Evolutionary conservation across 2,113 vertebrate genomes (phyloP).

Genomic region (Helogale parvula): DNA sequence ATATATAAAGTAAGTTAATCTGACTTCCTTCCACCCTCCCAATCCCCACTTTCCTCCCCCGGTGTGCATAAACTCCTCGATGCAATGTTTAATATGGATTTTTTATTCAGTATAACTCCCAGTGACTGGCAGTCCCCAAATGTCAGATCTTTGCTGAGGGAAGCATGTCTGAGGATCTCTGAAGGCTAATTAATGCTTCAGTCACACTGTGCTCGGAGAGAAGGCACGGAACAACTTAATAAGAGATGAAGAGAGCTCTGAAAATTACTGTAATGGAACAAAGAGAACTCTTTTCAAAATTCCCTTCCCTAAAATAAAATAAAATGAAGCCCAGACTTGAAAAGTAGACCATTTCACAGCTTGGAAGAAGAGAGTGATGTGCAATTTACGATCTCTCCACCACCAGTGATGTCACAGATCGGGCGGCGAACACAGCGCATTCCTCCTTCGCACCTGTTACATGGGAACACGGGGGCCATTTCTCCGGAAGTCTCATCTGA

Average conservation of each 20-base stretch:
- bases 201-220: neutral
- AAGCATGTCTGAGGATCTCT: slow-evolving; percentile 2
- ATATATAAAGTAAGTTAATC: slow-evolving; percentile 32
- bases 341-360: slow-evolving; percentile 81
- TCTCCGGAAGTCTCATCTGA: neutral
- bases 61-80: neutral
- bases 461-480: rapidly evolving
- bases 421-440: rapidly evolving
- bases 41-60: too few relatives aligned
- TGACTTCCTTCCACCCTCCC: neutral
- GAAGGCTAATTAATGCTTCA: slow-evolving; percentile 57
- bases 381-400: slow-evolving; percentile 11
- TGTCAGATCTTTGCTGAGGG: slow-evolving; percentile 49
- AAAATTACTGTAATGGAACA: slow-evolving; percentile 73
- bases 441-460: rapidly evolving
- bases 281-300: slow-evolving; percentile 62
- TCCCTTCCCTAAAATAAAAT: slow-evolving; percentile 60
- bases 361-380: neutral
- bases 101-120: slow-evolving; percentile 32
- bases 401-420: slow-evolving; percentile 1
- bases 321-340: slow-evolving; percentile 44
- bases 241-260: slow-evolving; percentile 35
- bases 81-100: slow-evolving; percentile 25
- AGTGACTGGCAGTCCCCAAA: slow-evolving; percentile 53
- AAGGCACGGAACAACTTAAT: slow-evolving; percentile 58